Evolutionary conservation across 2,113 vertebrate genomes (phyloP), one percentile per base, ranked within the genome.

Genomic region (Aldabrachelys gigantea): DNA sequence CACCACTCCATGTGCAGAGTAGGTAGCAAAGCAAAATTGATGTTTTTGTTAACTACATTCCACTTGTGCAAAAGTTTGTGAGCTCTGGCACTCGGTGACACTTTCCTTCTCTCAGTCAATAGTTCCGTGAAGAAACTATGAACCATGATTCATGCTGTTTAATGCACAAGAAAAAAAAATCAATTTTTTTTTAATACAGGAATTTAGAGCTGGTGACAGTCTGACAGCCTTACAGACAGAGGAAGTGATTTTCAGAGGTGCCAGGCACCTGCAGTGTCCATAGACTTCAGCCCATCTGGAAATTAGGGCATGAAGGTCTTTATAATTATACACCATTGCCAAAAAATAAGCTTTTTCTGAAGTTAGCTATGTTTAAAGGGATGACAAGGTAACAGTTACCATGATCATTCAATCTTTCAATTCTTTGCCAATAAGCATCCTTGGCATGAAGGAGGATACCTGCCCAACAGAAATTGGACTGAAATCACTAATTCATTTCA

Each of bases 241-340:
- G 10, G 3, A 17, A 12, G 72, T 90, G 50, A 86, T 92, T 78
- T 31, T 80, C 25, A 80, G 49, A 3, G 84, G 21, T 81, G 84
- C 41, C 54, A 49, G 0, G 0, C 11, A 27, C 3, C 44, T 89
- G 49, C 44, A 88, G 89, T 80, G 31, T 85, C 21, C 62, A 44
- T 19, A 87, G 52, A 50, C 35, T 95, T 56, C 86, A 96, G 56
- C 5, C 4, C 50, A 29, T 49, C 52, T 49, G 25, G 49, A 65
- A 89, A 78, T 69, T 41, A 41, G n/a, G 89, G 38, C 56, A 91
- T 19, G 38, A 97, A 93, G 27, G 47, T n/a, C 52, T 94, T 41
- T 44, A 54, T 54, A 84, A 84, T 12, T 21, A 86, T 38, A 41
- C 72, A 44, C 9, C 12, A 2, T 7, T 2, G 7, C 31, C 31